Evolutionary conservation across 2,113 vertebrate genomes (phyloP).

Genomic region (Brevimyrus niger): DNA sequence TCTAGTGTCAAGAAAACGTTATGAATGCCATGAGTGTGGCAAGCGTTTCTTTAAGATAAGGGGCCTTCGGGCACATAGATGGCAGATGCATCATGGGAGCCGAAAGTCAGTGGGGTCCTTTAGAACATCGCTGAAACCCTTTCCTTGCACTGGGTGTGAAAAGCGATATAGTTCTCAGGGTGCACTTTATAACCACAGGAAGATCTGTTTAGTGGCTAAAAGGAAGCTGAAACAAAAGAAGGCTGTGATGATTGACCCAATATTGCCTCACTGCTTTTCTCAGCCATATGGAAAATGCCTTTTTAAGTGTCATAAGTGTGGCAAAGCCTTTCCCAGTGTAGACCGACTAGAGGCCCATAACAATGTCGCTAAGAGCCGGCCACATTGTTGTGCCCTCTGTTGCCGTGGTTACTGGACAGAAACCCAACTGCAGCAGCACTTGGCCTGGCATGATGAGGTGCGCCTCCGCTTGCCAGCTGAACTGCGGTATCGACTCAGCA

Average conservation of each 20-base stretch:
- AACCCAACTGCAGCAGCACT: slow-evolving; percentile 62
- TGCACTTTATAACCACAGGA: slow-evolving; percentile 37
- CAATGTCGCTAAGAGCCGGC: slow-evolving; percentile 49
- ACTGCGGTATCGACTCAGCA: slow-evolving; percentile 54
- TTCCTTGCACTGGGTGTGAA: slow-evolving; percentile 31
- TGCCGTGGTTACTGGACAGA: slow-evolving; percentile 62
- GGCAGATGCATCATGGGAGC: slow-evolving; percentile 52
- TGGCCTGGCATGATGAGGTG: slow-evolving; percentile 63
- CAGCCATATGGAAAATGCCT: slow-evolving; percentile 49
- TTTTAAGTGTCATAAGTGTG: slow-evolving; percentile 64
- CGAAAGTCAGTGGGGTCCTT: neutral
- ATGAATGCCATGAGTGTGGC: slow-evolving; percentile 51
- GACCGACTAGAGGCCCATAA: slow-evolving; percentile 51
- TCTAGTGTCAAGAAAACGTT: slow-evolving; percentile 15
- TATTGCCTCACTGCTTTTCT: neutral
- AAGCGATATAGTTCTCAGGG: slow-evolving; percentile 35
- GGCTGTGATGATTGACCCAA: slow-evolving; percentile 20
- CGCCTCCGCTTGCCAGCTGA: slow-evolving; percentile 59
- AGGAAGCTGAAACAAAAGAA: slow-evolving; percentile 19
- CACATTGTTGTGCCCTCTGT: slow-evolving; percentile 59
- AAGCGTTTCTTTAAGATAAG: slow-evolving; percentile 52
- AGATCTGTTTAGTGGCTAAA: slow-evolving; percentile 22
- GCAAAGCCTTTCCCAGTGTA: slow-evolving; percentile 59
- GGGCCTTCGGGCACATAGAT: slow-evolving; percentile 58
- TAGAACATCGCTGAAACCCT: slow-evolving; percentile 15